phyloP scores from a whole-genome alignment of 2,888 invertebrate genomes.

The Eurytoma adleriae region DNA sequence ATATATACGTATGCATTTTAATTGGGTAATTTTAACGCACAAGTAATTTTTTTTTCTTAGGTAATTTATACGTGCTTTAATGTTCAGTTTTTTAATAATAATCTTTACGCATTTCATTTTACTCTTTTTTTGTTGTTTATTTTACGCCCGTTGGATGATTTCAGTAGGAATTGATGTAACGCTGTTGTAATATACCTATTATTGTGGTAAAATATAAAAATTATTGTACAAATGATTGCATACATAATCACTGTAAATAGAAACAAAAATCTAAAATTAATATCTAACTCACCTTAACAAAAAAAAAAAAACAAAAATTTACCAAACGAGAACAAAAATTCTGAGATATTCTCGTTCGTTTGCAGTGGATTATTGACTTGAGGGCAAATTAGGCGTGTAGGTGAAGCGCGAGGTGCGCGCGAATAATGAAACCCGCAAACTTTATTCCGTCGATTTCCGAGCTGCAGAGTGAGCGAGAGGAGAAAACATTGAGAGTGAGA shows the following conservation, averaged over 20 bases:
- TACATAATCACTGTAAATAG: no score
- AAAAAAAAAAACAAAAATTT: no score
- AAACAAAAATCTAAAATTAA: no score
- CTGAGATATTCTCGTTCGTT: no score
- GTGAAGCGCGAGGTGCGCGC: no score
- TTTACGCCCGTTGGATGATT: no score
- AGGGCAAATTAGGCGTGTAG: no score
- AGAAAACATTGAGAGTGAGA: constrained; percentile 33
- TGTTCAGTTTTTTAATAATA: constrained; percentile 1
- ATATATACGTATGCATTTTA: constrained; percentile 3
- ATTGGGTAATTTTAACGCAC: constrained; percentile 35
- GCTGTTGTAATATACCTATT: no score
- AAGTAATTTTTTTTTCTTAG: constrained; percentile 8
- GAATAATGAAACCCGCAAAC: constrained; percentile 21
- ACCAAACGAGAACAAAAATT: no score
- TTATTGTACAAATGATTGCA: neutral
- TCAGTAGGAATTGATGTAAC: no score
- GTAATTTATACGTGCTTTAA: neutral
- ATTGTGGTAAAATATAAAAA: neutral
- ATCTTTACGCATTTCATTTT: neutral
- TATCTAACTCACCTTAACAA: no score
- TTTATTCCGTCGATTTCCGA: constrained; percentile 58
- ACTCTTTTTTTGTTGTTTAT: neutral
- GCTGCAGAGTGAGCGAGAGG: constrained; percentile 45
- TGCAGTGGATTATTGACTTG: no score